Percentiles rank a stretch among this genome's conserved stretches.
Conservation (phyloP, 2,113 vertebrate genomes). For the Oryzias celebensis region DNA sequence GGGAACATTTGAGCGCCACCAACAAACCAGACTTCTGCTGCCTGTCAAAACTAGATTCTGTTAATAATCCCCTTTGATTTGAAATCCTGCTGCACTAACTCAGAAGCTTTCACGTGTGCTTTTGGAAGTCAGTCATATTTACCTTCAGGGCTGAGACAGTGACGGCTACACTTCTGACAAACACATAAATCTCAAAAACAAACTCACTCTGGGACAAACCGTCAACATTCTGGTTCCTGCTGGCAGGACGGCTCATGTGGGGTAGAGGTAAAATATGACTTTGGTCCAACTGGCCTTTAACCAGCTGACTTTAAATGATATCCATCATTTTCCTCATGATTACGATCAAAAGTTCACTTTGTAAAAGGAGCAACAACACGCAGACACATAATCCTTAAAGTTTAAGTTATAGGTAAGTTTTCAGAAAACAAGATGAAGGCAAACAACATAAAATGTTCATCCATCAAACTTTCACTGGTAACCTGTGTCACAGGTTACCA, state of each 20-base stretch:
- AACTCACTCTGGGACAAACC: neutral
- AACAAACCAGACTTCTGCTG: constrained; percentile 12
- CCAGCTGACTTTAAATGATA: neutral
- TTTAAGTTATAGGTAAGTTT: too few species aligned
- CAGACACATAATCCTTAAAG: too few species aligned
- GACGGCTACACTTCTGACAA: constrained; percentile 41
- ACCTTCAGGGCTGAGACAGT: constrained; percentile 40
- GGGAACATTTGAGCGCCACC: fast-evolving
- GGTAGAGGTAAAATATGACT: neutral
- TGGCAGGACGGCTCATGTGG: neutral
- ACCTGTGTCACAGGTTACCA: too few species aligned
- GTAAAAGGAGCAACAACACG: too few species aligned
- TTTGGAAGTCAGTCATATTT: constrained; percentile 26
- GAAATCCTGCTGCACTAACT: neutral
- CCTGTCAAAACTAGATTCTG: constrained; percentile 14
- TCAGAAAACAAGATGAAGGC: too few species aligned
- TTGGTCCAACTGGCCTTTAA: neutral
- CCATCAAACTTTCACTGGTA: too few species aligned
- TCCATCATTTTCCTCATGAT: too few species aligned
- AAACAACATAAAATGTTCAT: too few species aligned
- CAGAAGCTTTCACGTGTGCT: constrained; percentile 20
- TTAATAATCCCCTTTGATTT: constrained; percentile 54
- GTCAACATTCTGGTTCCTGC: neutral
- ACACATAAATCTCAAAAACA: constrained; percentile 19
- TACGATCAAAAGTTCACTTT: too few species aligned